Conservation (phyloP, 2,797 vertebrate species). For the Sebastes minor region DNA sequence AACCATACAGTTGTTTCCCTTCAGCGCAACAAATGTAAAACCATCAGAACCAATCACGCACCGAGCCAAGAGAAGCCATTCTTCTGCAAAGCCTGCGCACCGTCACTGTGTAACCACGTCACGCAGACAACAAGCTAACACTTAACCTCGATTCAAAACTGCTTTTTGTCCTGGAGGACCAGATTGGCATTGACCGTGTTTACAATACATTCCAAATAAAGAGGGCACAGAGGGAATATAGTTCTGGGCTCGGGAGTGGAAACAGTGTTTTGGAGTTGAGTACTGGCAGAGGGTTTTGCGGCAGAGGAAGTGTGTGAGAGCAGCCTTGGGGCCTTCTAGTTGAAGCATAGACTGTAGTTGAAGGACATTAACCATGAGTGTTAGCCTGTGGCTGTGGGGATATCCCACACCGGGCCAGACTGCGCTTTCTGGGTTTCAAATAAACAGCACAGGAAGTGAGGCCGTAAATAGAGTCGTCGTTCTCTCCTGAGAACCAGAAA, state of each 20-base stretch:
- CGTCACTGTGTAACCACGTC: constrained; percentile 54
- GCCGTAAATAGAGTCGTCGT: constrained; percentile 62
- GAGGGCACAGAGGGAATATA: constrained; percentile 75
- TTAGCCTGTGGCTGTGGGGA: constrained; percentile 59
- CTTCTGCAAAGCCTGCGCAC: constrained; percentile 40
- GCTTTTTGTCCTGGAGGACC: constrained; percentile 68
- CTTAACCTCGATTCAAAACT: constrained; percentile 70
- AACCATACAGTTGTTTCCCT: constrained; percentile 14
- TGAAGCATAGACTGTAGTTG: constrained; percentile 64
- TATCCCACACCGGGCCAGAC: constrained; percentile 47
- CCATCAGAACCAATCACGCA: constrained; percentile 63
- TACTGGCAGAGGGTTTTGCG: constrained; percentile 57
- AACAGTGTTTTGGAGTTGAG: constrained; percentile 52
- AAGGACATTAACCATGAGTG: constrained; percentile 80
- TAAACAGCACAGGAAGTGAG: constrained; percentile 74
- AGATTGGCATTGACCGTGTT: constrained; percentile 79
- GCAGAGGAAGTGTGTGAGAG: constrained; percentile 70
- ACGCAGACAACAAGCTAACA: constrained; percentile 57
- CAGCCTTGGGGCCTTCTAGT: constrained; percentile 64
- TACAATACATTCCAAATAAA: constrained; percentile 75
- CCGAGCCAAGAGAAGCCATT: constrained; percentile 32
- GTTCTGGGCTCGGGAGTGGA: constrained; percentile 59
- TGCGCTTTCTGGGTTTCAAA: constrained; percentile 58
- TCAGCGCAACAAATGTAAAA: constrained; percentile 36
- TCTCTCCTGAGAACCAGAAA: constrained; percentile 46